phyloP scores from a whole-genome alignment of 2,888 invertebrate species.

The Aphidius colemani region DNA sequence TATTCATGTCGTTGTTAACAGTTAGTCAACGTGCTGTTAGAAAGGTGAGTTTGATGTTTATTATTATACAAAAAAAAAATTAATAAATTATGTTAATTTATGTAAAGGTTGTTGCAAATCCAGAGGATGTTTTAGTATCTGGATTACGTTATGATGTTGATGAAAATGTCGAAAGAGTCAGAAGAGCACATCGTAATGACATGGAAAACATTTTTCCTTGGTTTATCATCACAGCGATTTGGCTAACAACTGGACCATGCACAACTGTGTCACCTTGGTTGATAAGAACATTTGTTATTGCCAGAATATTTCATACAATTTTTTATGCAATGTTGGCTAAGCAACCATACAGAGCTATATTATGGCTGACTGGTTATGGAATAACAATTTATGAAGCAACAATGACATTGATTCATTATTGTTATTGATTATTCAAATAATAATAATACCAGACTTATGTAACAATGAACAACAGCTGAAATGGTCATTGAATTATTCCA shows the following conservation, averaged over 20 bases:
- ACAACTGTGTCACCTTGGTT: slow-evolving; percentile 57
- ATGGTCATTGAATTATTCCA: no score
- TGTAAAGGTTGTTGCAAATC: slow-evolving; percentile 44
- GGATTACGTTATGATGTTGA: slow-evolving; percentile 46
- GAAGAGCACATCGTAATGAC: slow-evolving; percentile 66
- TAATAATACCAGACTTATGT: no score
- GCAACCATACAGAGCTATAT: slow-evolving; percentile 62
- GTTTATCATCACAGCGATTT: slow-evolving; percentile 62
- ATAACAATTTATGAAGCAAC: slow-evolving; percentile 60
- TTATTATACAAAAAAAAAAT: not conserved
- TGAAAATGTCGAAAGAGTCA: slow-evolving; percentile 62
- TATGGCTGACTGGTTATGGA: slow-evolving; percentile 55
- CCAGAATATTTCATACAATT: slow-evolving; percentile 63
- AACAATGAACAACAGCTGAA: no score
- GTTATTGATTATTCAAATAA: no score
- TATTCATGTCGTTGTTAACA: slow-evolving; percentile 41
- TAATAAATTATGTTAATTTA: not conserved
- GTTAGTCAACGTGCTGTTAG: slow-evolving; percentile 42
- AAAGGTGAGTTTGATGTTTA: slow-evolving; percentile 33
- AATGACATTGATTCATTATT: slow-evolving; percentile 33
- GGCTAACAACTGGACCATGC: slow-evolving; percentile 62
- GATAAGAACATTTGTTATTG: slow-evolving; percentile 61
- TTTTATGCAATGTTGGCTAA: slow-evolving; percentile 61
- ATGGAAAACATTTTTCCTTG: slow-evolving; percentile 64
- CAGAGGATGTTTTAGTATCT: slow-evolving; percentile 39